Base-by-base conservation (phyloP, 1,140 invertebrate species). In the Zaprionus taronus region DNA sequence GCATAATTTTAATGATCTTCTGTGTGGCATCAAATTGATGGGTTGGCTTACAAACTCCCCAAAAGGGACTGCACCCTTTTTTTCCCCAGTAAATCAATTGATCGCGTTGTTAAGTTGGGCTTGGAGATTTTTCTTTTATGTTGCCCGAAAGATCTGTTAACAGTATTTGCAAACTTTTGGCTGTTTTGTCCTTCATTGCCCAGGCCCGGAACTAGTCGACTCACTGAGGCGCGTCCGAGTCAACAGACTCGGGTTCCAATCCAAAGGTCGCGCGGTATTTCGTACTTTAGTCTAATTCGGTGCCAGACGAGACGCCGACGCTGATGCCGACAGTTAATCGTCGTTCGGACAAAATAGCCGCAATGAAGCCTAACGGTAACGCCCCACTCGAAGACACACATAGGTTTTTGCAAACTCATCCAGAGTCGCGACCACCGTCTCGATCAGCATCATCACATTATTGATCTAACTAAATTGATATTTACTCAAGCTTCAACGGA, bases 121-220 rank as follows among this genome's bases (percentile, higher is more conserved):
- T 49, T 49, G 0, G 2, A 47, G 2, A 2, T 17, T 12, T 22
- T 51, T 51, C 9, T 24, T 51, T 47, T 47, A 47, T 47, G 41
- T 47, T 47, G 17, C n/a, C 41, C n/a, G 11, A 4, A 28, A 26
- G 14, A 56, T 56, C 53, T 56, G 24, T 56, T 26, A 7, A 56
- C 22, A 34, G 20, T 57, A 24, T 57, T 66, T 31, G 62, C 69
- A 31, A 68, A 68, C 66, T 60, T 17, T 22, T 11, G 20, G 20
- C 20, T 20, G 5, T 15, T 2, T n/a, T 22, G 56, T 58, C 65
- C 55, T 58, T 58, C 38, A 31, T n/a, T n/a, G n/a, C 15, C 20
- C 55, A 53, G 44, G 47, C 38, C 68, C 81, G 81, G 82, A 84
- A 84, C 60, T 71, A 2, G 7, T 15, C 71, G 36, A 38, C 7